A percentile compares a stretch with the other conserved stretches of the same genome.
Conservation (phyloP, 2,888 invertebrate genomes). For the Lasioglossum figueresi region DNA sequence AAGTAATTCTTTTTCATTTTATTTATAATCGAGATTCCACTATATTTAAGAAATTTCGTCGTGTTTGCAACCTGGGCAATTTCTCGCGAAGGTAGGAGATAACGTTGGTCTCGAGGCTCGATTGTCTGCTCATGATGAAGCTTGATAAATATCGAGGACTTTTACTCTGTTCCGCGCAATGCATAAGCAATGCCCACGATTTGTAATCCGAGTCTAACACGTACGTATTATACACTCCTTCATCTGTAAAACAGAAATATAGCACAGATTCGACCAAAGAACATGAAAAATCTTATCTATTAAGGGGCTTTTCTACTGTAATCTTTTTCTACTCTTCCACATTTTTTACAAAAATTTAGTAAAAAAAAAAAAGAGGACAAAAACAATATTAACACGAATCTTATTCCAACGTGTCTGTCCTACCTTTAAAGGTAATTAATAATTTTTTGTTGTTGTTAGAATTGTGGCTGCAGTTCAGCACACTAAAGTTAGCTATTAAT, state of each 20-base stretch:
- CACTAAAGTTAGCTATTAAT: no score
- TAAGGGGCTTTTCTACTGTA: not conserved
- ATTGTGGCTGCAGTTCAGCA: no score
- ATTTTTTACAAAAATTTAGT: not conserved
- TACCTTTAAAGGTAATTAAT: not conserved
- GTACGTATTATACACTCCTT: slow-evolving; percentile 95
- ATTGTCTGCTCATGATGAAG: slow-evolving; percentile 90
- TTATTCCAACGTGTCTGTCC: no score
- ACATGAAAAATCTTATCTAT: not conserved
- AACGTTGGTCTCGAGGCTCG: slow-evolving; percentile 87
- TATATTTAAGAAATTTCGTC: not conserved
- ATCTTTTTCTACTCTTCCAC: no score
- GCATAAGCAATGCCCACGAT: slow-evolving; percentile 92
- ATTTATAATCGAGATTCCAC: not conserved
- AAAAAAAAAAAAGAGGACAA: not conserved
- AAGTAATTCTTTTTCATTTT: no score
- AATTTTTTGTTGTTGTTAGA: no score
- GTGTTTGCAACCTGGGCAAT: slow-evolving; percentile 85
- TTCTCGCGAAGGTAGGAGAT: slow-evolving; percentile 92
- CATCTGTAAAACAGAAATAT: slow-evolving; percentile 86
- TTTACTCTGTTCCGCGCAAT: slow-evolving; percentile 93
- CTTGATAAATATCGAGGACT: slow-evolving; percentile 92
- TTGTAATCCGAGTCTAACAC: slow-evolving; percentile 93
- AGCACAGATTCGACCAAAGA: not conserved
- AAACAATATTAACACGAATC: no score